Conservation (phyloP, 1,140 invertebrate genomes). For the Dendrolimus punctatus region DNA sequence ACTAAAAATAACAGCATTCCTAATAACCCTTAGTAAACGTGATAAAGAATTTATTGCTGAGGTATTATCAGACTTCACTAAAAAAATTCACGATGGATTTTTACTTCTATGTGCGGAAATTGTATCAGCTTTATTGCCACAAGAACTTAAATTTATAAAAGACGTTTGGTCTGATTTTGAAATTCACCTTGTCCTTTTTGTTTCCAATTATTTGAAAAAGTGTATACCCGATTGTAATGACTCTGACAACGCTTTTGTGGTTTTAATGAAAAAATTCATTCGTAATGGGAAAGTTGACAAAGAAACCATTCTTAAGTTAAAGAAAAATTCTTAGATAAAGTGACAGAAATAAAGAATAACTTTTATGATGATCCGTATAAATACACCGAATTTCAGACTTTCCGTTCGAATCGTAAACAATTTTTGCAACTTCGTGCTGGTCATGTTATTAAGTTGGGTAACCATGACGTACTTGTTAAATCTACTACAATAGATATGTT, state of each 20-base stretch:
- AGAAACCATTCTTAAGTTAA: slow-evolving; percentile 6
- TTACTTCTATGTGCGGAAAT: slow-evolving; percentile 11
- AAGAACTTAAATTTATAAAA: slow-evolving; percentile 3
- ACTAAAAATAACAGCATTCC: slow-evolving; percentile 7
- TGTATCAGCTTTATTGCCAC: slow-evolving; percentile 2
- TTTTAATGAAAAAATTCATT: slow-evolving; percentile 6
- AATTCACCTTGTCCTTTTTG: slow-evolving; percentile 5
- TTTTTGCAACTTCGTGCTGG: slow-evolving; percentile 1
- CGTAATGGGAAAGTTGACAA: slow-evolving; percentile 7
- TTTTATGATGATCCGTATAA: too few relatives aligned
- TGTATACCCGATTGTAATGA: slow-evolving; percentile 1
- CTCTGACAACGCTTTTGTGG: slow-evolving; percentile 1
- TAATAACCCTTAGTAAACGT: slow-evolving; percentile 4
- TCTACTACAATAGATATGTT: slow-evolving; percentile 8
- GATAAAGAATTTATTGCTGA: slow-evolving; percentile 11
- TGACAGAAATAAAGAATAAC: too few relatives aligned
- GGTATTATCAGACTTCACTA: slow-evolving; percentile 5
- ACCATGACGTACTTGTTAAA: slow-evolving; percentile 8
- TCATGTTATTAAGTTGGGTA: slow-evolving; percentile 3
- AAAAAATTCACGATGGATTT: slow-evolving; percentile 9
- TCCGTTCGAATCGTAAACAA: too few relatives aligned
- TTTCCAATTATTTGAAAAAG: slow-evolving; percentile 7
- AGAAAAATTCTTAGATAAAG: slow-evolving; percentile 1
- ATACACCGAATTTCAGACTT: too few relatives aligned
- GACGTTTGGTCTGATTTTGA: slow-evolving; percentile 3